These are phyloP conservation scores for Rotaria magnacalcarata DNA, from an alignment of 2,888 invertebrate species.

Conservation along the genomic window DNA sequence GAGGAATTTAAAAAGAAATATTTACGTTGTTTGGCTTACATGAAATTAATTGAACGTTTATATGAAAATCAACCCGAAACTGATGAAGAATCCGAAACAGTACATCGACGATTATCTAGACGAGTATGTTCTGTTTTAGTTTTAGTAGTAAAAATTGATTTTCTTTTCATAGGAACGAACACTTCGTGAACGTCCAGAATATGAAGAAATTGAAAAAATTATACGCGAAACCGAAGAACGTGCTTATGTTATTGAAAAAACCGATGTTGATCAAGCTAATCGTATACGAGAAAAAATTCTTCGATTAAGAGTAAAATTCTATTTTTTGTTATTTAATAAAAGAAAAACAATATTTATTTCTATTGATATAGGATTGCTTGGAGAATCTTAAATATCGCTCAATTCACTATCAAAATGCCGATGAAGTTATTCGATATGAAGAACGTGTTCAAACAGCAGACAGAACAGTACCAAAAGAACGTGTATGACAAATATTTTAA, in stretches of 20 bases:
- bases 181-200: slow-evolving; percentile 28
- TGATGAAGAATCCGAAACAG: neutral
- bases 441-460: slow-evolving; percentile 5
- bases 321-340: neutral
- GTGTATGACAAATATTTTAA: neutral
- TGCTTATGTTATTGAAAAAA: slow-evolving; percentile 35
- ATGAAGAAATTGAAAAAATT: slow-evolving; percentile 34
- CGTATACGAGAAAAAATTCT: neutral
- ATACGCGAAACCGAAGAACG: slow-evolving; percentile 33
- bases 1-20: slow-evolving; percentile 38
- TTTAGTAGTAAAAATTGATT: neutral
- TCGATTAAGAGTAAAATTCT: neutral
- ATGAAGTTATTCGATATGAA: slow-evolving; percentile 24
- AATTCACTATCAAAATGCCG: neutral
- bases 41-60: slow-evolving; percentile 34
- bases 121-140: neutral
- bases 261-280: slow-evolving; percentile 13
- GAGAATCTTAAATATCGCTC: slow-evolving; percentile 27
- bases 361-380: neutral
- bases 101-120: neutral
- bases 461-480: slow-evolving; percentile 11
- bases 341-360: neutral
- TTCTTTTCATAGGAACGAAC: neutral
- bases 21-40: slow-evolving; percentile 33
- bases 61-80: neutral